Conservation (phyloP, 92 coral and sea anemone species). For the Siderastrea siderea region DNA sequence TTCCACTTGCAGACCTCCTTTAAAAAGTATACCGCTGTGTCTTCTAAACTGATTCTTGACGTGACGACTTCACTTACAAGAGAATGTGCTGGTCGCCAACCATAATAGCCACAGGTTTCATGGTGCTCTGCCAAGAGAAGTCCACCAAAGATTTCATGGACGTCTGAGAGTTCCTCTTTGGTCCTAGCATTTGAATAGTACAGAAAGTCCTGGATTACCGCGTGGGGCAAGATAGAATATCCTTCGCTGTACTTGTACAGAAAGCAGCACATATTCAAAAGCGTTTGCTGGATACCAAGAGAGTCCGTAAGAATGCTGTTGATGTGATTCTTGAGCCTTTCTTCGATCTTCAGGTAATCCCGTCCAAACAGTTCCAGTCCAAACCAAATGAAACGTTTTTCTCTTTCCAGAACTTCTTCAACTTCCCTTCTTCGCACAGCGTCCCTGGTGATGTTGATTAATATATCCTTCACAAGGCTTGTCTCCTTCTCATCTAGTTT, state of each 20-base stretch:
- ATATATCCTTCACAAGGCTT: slow-evolving; percentile 51
- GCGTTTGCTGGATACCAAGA: slow-evolving; percentile 38
- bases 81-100: slow-evolving; percentile 83
- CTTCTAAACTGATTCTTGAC: slow-evolving; percentile 31
- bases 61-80: slow-evolving; percentile 74
- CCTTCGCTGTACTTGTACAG: slow-evolving; percentile 68
- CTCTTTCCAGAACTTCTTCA: slow-evolving; percentile 62
- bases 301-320: slow-evolving; percentile 39
- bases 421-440: slow-evolving; percentile 47
- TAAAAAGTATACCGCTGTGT: slow-evolving; percentile 46
- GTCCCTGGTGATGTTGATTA: slow-evolving; percentile 58
- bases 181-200: slow-evolving; percentile 26
- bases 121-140: slow-evolving; percentile 66
- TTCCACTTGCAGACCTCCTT: slow-evolving; percentile 33
- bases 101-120: slow-evolving; percentile 60
- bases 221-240: slow-evolving; percentile 57
- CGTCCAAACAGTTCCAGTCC: slow-evolving; percentile 79
- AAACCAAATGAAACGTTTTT: slow-evolving; percentile 77
- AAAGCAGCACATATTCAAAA: slow-evolving; percentile 67
- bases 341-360: slow-evolving; percentile 61
- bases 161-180: slow-evolving; percentile 1
- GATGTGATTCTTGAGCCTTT: slow-evolving; percentile 61
- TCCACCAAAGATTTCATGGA: slow-evolving; percentile 72
- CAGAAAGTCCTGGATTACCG: slow-evolving; percentile 60
- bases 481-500: slow-evolving; percentile 60